These are phyloP conservation scores for Hirundo rustica DNA, from an alignment of 2,797 vertebrate species.

Conservation along the genomic window DNA sequence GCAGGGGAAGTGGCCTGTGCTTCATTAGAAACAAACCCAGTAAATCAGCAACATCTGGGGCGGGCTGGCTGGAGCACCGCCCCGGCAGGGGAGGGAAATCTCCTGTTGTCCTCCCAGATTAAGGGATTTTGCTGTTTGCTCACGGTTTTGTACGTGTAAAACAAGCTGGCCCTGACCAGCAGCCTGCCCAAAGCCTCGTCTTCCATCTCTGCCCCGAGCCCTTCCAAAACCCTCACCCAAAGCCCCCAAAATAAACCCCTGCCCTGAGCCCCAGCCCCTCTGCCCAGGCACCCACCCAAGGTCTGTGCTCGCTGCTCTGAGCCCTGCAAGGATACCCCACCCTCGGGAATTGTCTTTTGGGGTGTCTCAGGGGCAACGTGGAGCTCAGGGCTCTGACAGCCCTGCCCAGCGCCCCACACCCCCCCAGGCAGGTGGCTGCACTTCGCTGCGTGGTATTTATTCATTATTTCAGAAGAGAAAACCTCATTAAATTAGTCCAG, in stretches of 20 bases:
- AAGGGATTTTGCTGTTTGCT: constrained; percentile 17
- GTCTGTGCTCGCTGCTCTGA: background rate
- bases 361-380: background rate
- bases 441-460: constrained; percentile 16
- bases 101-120: background rate
- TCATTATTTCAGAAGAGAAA: background rate
- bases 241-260: background rate
- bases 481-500: constrained; percentile 21
- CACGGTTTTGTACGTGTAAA: background rate
- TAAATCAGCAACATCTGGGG: background rate
- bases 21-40: background rate
- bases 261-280: background rate
- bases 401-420: fast-evolving
- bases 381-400: background rate
- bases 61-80: background rate
- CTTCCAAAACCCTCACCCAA: background rate
- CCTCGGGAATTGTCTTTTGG: background rate
- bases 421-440: background rate
- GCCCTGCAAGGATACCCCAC: background rate
- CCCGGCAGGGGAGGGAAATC: fast-evolving
- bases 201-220: background rate
- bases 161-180: background rate
- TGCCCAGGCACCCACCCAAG: background rate
- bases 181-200: background rate
- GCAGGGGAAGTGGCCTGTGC: background rate